Percentiles rank a stretch among this genome's conserved stretches.
Conservation (phyloP, 2,113 vertebrate genomes). For the Benitochromis conjunctus region DNA sequence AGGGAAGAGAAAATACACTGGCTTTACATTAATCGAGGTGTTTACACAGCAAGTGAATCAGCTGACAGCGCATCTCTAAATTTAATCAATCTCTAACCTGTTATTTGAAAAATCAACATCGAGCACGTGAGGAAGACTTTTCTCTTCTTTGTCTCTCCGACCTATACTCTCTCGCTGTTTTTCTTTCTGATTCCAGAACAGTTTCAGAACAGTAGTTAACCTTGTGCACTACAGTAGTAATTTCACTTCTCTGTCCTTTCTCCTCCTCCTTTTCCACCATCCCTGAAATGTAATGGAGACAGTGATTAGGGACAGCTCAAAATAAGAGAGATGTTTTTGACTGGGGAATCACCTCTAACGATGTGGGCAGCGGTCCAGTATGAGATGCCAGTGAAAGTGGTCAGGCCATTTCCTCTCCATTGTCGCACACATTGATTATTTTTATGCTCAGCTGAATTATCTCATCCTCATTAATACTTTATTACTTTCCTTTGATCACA, state of each 20-base stretch:
- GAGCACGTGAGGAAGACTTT: neutral
- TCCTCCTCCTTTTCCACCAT: neutral
- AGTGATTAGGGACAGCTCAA: neutral
- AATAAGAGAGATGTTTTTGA: neutral
- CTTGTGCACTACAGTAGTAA: accelerated
- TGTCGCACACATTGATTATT: neutral
- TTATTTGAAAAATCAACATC: neutral
- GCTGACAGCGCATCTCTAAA: neutral
- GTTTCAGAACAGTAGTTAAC: neutral
- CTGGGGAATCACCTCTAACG: neutral
- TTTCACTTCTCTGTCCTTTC: neutral
- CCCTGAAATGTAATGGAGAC: neutral
- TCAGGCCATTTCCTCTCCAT: neutral
- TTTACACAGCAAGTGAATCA: neutral
- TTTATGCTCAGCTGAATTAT: neutral
- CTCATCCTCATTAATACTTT: neutral
- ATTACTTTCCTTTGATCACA: neutral
- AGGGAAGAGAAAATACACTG: neutral
- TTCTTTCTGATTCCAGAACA: neutral
- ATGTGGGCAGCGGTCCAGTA: neutral
- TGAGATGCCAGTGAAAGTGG: neutral
- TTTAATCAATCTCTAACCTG: neutral
- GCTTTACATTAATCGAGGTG: neutral
- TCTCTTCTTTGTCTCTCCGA: neutral
- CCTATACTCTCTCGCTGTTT: neutral